These are phyloP conservation scores for Euzetes globulus DNA, from an alignment of 2,888 invertebrate species.

Conservation along the genomic window DNA sequence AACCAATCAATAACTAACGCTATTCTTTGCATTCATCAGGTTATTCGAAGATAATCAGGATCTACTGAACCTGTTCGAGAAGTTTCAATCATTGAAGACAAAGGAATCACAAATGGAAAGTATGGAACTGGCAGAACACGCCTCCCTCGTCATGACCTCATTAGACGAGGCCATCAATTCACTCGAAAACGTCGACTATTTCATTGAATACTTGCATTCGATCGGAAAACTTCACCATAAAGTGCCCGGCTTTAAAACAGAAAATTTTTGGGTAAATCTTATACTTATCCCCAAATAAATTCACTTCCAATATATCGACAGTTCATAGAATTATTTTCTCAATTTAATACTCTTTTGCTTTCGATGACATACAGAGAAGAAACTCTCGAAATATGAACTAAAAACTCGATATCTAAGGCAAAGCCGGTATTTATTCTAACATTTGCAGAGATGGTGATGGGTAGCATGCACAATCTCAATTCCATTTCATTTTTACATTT, in stretches of 20 bases:
- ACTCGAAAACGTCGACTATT: slow-evolving; percentile 73
- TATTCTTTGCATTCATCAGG: slow-evolving; percentile 50
- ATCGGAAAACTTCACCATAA: slow-evolving; percentile 73
- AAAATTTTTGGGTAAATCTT: slow-evolving; percentile 71
- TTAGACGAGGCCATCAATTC: slow-evolving; percentile 80
- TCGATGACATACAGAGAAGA: too few species aligned
- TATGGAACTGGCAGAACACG: slow-evolving; percentile 75
- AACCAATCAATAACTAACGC: not conserved
- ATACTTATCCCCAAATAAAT: not conserved
- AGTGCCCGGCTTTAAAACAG: slow-evolving; percentile 75
- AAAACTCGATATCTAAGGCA: too few species aligned
- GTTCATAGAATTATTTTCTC: not conserved
- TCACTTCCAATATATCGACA: too few species aligned
- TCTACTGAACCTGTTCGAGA: slow-evolving; percentile 67
- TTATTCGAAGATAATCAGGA: slow-evolving; percentile 78
- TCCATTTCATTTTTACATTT: too few species aligned
- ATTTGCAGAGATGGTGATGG: too few species aligned
- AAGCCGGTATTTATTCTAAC: too few species aligned
- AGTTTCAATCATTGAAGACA: slow-evolving; percentile 46
- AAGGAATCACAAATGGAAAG: slow-evolving; percentile 52
- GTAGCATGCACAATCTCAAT: not conserved
- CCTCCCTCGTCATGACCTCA: slow-evolving; percentile 78
- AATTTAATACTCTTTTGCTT: not conserved
- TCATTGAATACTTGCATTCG: slow-evolving; percentile 71
- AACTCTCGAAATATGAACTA: too few species aligned